Base-by-base conservation (phyloP, 2,113 vertebrate species). In the Sula dactylatra region DNA sequence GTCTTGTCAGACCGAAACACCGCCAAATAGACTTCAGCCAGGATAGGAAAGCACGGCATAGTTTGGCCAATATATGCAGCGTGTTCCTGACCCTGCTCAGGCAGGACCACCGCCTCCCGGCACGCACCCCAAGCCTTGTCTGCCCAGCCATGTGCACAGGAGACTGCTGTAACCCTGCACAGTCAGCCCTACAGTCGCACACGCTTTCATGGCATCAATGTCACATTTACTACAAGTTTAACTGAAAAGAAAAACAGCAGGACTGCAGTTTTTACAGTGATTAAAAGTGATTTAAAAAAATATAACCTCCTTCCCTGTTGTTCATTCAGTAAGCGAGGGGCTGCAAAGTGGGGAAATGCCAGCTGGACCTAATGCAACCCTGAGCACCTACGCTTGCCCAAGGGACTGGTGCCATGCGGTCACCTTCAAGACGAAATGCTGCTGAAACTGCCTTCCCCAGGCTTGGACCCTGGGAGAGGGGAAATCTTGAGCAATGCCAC, bases 141-240 rank as follows among this genome's bases (percentile, higher is more conserved):
- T 66, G 56, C 78, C 66, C 79, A 50, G 66, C 56, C 55, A 11
- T 5, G 5, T 38, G 31, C 20, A 8, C 8, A 22, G 19, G 4
- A 49, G 58, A 9, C 36, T 15, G 26, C 27, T 29, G 34, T 6
- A 29, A 67, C 34, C 32, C 44, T 25, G 47, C 40, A 70, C 27
- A 4, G 16, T 11, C 0, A 1, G 44, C 14, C 32, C 20, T 13
- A 24, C 16, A 6, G 22, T 16, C 3, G 0, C 31, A 56, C 6
- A 4, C 2, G 9, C 8, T 52, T 24, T 73, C 6, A 3, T 22
- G 69, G 29, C 29, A 44, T 26, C 58, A 29, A 16, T 4, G 4
- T n/a, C 71, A 22, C 32, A 2, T 36, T 21, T 55, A 34, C 47
- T 55, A 38, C 58, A 76, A 61, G 20, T 29, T 29, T 14, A 10